A percentile compares a stretch with the other conserved stretches of the same genome.
Conservation (phyloP, 2,797 vertebrate genomes). For the Clarias fuscus region DNA sequence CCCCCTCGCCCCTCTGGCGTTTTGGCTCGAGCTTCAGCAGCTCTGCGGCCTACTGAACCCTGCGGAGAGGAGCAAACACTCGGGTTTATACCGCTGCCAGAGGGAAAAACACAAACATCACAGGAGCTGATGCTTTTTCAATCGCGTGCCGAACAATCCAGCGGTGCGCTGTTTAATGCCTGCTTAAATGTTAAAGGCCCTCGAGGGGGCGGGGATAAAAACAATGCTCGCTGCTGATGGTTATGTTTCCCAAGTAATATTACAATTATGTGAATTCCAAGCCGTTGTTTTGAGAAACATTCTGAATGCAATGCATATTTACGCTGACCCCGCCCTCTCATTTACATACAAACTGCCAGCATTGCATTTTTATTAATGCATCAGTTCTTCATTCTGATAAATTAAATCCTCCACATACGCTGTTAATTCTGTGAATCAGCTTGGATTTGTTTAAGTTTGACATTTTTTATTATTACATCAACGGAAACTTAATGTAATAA, state of each 20-base stretch:
- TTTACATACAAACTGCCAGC: not conserved
- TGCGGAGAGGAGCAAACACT: slow-evolving; percentile 34
- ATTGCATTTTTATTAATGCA: not conserved
- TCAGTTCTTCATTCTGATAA: not conserved
- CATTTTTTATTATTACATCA: not conserved
- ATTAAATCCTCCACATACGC: not conserved
- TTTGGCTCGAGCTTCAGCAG: slow-evolving; percentile 50
- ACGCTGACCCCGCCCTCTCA: not conserved
- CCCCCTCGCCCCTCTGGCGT: slow-evolving; percentile 66
- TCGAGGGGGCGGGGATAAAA: not conserved
- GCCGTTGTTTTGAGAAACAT: not conserved
- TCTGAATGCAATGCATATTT: not conserved
- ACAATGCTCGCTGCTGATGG: not conserved
- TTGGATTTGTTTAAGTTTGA: not conserved
- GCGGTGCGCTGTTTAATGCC: not conserved
- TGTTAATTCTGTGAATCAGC: not conserved
- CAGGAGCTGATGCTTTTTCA: not conserved
- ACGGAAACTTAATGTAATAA: not conserved
- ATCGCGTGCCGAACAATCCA: not conserved
- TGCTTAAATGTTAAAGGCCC: not conserved
- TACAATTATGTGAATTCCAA: not conserved
- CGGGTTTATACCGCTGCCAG: slow-evolving; percentile 20
- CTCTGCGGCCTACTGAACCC: slow-evolving; percentile 71
- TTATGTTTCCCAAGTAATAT: not conserved
- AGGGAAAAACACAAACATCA: not conserved